Percentiles rank a stretch among this genome's conserved stretches.
Conservation (phyloP, 1,140 invertebrate species). For the Cataglyphis hispanica region DNA sequence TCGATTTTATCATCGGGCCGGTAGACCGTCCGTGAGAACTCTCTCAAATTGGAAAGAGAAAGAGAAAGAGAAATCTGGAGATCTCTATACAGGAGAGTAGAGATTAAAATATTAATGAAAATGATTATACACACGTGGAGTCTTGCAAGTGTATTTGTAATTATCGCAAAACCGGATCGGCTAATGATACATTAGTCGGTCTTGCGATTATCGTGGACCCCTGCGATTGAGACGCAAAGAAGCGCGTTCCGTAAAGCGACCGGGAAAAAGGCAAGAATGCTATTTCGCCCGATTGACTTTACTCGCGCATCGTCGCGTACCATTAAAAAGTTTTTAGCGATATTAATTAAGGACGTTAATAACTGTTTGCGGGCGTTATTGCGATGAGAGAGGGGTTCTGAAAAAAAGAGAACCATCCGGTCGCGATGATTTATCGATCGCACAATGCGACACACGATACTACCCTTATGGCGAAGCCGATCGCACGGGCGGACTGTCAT, state of each 20-base stretch:
- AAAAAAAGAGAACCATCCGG: background rate
- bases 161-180: slow-evolving; percentile 38
- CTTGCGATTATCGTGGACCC: background rate
- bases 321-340: background rate
- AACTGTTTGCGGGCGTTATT: background rate
- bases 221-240: slow-evolving; percentile 39
- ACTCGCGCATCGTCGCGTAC: background rate
- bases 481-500: slow-evolving; percentile 47
- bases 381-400: background rate
- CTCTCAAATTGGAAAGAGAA: slow-evolving; percentile 18
- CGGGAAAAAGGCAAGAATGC: background rate
- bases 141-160: slow-evolving; percentile 3
- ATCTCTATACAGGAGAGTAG: too few species aligned
- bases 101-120: slow-evolving; percentile 40
- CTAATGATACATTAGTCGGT: slow-evolving; percentile 28
- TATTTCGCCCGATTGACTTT: slow-evolving; percentile 11
- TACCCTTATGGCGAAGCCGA: slow-evolving; percentile 75
- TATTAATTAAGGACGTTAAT: background rate
- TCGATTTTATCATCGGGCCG: slow-evolving; percentile 52
- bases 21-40: slow-evolving; percentile 38
- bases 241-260: background rate
- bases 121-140: background rate
- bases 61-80: slow-evolving; percentile 3
- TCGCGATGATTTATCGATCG: slow-evolving; percentile 71
- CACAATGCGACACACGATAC: slow-evolving; percentile 77